Conservation (phyloP, 2,113 vertebrate genomes). For the Struthio camelus region DNA sequence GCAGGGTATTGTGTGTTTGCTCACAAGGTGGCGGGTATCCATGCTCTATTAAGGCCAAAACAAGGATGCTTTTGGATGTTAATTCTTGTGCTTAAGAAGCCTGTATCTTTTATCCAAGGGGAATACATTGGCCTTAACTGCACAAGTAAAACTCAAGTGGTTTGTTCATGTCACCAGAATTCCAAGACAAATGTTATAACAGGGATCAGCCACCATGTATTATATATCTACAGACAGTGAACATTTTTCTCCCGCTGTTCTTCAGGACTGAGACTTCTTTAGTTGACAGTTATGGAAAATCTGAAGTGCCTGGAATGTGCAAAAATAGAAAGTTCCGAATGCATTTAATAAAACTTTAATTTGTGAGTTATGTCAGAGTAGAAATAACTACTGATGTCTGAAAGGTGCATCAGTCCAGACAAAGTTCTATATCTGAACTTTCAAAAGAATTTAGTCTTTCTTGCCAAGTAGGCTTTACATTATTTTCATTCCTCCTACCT, state of each 20-base stretch:
- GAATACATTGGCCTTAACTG: background rate
- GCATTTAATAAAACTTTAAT: conserved; percentile 61
- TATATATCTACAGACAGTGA: conserved; percentile 17
- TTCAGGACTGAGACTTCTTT: conserved; percentile 20
- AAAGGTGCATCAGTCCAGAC: conserved; percentile 36
- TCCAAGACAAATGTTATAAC: background rate
- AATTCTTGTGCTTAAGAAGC: background rate
- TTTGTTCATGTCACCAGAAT: background rate
- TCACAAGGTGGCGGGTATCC: background rate
- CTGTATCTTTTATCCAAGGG: background rate
- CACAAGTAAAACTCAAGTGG: background rate
- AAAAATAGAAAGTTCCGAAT: conserved; percentile 62
- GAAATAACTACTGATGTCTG: conserved; percentile 41
- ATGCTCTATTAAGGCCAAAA: background rate
- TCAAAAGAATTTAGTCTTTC: background rate
- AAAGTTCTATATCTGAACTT: background rate
- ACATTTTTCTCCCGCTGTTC: conserved; percentile 26
- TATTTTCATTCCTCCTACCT: background rate
- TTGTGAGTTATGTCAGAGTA: conserved; percentile 46
- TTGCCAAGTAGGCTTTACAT: background rate
- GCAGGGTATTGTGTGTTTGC: background rate
- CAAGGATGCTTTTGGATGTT: background rate
- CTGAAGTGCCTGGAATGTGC: conserved; percentile 46
- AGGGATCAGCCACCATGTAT: background rate
- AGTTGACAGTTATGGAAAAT: conserved; percentile 59